Base-by-base conservation (phyloP, 1,140 invertebrate species). In the Drosophila albomicans region DNA sequence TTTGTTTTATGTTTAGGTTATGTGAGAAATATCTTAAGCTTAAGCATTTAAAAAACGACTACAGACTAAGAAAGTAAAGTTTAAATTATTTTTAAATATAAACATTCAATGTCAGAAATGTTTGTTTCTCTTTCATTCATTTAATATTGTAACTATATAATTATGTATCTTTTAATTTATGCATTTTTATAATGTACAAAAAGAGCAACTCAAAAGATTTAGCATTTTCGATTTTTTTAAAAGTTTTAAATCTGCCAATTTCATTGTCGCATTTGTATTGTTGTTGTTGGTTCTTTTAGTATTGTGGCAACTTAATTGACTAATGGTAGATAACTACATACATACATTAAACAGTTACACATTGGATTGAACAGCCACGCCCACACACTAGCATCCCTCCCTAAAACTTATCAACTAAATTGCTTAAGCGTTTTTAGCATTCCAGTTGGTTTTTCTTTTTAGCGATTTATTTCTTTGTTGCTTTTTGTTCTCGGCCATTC, bases 31-130 rank as follows among this genome's bases (percentile, higher is more conserved):
- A 56, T 79, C 85, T 89, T 89, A 78, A 69, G 65, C 71, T 74
- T 78, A 88, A 88, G 78, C 81, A 84, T 88, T 85, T 78, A 89
- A 89, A 88, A 89, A 89, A 89, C 84, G 81, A 75, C 84, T 85
- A 89, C 52, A 69, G 59, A 78, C 80, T 87, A 87, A 70, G 59
- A 78, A 74, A 82, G 67, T 71, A 75, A 64, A 41, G 35, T 72
- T 75, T 59, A 71, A 75, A 75, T 75, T 70, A 75, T 46, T 61
- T 59, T 75, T 54, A 65, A 51, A 64, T 82, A 72, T 82, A 78
- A 80, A 88, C 73, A 88, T 88, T 86, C 69, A 78, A 81, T 85
- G 75, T 69, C 51, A 63, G 74, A 79, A 78, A 74, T 78, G 59
- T 74, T 57, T 73, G 32, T 69, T 77, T 74, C 59, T 52, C 59